Conservation (phyloP, 2,797 vertebrate species). For the Epinephelus coioides region DNA sequence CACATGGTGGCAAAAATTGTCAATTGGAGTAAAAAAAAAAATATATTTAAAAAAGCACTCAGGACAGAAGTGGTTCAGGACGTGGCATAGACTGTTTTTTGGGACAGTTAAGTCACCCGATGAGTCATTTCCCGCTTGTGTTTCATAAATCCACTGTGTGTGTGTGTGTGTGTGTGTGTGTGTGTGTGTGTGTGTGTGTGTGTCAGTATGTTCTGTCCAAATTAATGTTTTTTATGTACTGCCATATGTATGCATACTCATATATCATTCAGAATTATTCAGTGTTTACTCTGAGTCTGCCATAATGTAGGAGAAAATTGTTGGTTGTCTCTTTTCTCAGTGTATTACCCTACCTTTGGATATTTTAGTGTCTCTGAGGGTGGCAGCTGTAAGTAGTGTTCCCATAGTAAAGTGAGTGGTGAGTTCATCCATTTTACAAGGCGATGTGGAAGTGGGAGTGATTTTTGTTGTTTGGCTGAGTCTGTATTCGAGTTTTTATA, state of each 20-base stretch:
- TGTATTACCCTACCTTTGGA: not conserved
- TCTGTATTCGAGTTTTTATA: conserved; percentile 45
- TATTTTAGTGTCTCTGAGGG: conserved; percentile 29
- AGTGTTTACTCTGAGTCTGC: not conserved
- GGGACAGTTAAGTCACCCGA: not conserved
- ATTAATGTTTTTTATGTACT: not conserved
- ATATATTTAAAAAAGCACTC: not conserved
- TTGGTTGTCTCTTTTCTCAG: conserved; percentile 9
- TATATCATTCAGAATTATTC: conserved; percentile 2
- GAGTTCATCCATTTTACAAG: conserved; percentile 62
- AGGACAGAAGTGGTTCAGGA: conserved; percentile 34
- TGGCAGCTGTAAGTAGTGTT: conserved; percentile 45
- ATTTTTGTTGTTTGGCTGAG: conserved; percentile 47
- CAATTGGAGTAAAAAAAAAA: conserved; percentile 55
- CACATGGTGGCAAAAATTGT: conserved; percentile 68
- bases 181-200: not conserved
- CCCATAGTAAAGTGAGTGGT: conserved; percentile 49
- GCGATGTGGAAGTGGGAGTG: conserved; percentile 52
- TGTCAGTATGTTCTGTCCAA: not conserved
- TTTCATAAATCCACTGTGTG: too few relatives aligned
- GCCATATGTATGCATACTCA: not conserved
- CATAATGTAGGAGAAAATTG: not conserved
- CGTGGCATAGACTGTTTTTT: conserved; percentile 1
- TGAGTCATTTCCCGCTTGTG: not conserved
- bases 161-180: not conserved